Evolutionary conservation across 2,888 invertebrate species (phyloP), one percentile per base, ranked within the genome.

Genomic region (Drosophila gaucha): DNA sequence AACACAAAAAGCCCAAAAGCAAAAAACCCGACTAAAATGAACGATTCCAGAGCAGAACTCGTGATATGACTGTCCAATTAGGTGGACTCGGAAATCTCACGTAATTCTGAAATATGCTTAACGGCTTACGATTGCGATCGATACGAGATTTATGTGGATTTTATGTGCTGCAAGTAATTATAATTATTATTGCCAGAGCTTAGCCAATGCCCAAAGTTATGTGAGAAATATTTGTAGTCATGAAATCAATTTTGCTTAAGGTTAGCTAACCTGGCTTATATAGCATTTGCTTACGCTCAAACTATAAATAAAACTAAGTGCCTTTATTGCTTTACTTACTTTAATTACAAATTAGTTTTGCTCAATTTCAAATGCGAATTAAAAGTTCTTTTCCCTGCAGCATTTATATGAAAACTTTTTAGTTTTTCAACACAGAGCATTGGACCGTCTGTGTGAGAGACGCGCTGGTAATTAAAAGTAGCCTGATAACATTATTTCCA

Each of bases 401-500:
- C 31, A 12, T n/a, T n/a, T n/a, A n/a, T n/a, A n/a, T n/a, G 9
- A 18, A 36, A 66, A 58, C 14, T 39, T 64, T 35, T 1, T n/a
- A 31, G 14, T n/a, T 36, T 39, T 31, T 14, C 20, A 22, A 26
- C 30, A 14, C 16, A 38, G 33, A 12, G 55, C 36, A n/a, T n/a
- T 18, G 10, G 3, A 6, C 22, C 18, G 46, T n/a, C 24, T 12
- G 22, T 6, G n/a, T 12, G 2, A 2, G 18, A 26, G 12, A 31
- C 24, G 38, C 20, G 12, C 3, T 43, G 57, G 62, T 74, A 82
- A 84, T 82, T 79, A 82, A 64, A 67, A 22, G 36, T 66, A 47
- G 46, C 30, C 72, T 76, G 80, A 84, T 84, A 80, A 84, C 82
- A 77, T 71, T 66, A 86, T 79, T 84, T 84, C 74, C 86, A 78